These are phyloP conservation scores for Notarius quadriscutis DNA, from an alignment of 2,113 vertebrate species.

Conservation along the genomic window DNA sequence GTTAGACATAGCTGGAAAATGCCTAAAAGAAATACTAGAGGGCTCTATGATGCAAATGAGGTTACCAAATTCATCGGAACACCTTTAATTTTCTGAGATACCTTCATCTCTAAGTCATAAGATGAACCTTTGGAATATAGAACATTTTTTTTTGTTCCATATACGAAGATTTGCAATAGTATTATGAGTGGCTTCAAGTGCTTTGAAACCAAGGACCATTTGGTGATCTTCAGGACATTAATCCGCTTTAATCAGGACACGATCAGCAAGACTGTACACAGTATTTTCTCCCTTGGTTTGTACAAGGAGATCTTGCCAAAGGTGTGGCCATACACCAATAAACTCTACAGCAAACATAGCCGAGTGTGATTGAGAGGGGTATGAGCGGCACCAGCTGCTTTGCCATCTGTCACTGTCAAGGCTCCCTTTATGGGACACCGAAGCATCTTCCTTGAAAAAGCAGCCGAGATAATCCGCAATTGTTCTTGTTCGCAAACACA, in stretches of 20 bases:
- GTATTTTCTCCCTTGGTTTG: conserved; percentile 59
- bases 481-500: conserved; percentile 63
- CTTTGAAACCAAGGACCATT: conserved; percentile 4
- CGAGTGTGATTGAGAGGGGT: conserved; percentile 65
- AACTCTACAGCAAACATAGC: conserved; percentile 66
- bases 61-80: background rate
- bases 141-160: background rate
- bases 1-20: background rate
- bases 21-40: background rate
- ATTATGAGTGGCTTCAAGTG: background rate
- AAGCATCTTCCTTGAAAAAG: conserved; percentile 70
- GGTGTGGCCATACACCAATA: conserved; percentile 69
- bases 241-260: conserved; percentile 40
- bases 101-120: background rate
- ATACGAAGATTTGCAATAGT: background rate
- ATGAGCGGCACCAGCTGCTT: conserved; percentile 75
- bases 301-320: conserved; percentile 66
- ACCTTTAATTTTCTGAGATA: background rate
- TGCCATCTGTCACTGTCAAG: conserved; percentile 78
- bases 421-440: conserved; percentile 68
- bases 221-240: conserved; percentile 15
- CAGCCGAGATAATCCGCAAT: conserved; percentile 65
- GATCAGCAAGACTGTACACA: conserved; percentile 55
- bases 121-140: background rate
- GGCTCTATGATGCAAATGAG: background rate